These are phyloP conservation scores for Drosophila erecta DNA, from an alignment of 1,140 invertebrate genomes.

Conservation along the genomic window DNA sequence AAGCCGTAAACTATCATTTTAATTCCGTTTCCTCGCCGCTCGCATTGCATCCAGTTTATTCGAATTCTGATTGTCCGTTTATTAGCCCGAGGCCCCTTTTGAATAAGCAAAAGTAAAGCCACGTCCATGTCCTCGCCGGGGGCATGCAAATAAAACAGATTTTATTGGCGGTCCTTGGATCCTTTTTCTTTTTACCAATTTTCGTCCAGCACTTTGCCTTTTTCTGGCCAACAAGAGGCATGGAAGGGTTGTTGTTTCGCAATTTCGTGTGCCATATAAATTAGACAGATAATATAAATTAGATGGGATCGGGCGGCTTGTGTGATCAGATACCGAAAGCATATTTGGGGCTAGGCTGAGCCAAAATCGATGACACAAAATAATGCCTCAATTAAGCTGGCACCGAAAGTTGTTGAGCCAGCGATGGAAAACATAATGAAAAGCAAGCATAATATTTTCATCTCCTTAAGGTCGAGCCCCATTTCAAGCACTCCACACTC, in stretches of 20 bases:
- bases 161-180: slow-evolving; percentile 64
- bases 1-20: slow-evolving; percentile 7
- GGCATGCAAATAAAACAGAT: slow-evolving; percentile 71
- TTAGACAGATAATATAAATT: slow-evolving; percentile 76
- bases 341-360: slow-evolving; percentile 14
- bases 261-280: slow-evolving; percentile 63
- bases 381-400: slow-evolving; percentile 76
- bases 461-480: slow-evolving; percentile 19
- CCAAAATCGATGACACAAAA: slow-evolving; percentile 75
- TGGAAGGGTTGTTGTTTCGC: slow-evolving; percentile 40
- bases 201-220: slow-evolving; percentile 38
- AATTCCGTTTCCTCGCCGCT: slow-evolving; percentile 12
- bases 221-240: not conserved
- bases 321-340: slow-evolving; percentile 40
- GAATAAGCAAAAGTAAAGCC: slow-evolving; percentile 16
- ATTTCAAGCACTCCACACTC: slow-evolving; percentile 30
- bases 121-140: slow-evolving; percentile 52
- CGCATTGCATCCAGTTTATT: slow-evolving; percentile 71
- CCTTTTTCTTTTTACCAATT: slow-evolving; percentile 64
- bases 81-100: slow-evolving; percentile 24
- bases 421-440: slow-evolving; percentile 60
- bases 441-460: slow-evolving; percentile 63
- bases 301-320: slow-evolving; percentile 44
- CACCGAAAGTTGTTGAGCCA: slow-evolving; percentile 20
- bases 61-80: slow-evolving; percentile 67